A percentile compares a stretch with the other conserved stretches of the same genome.
phyloP scores from a whole-genome alignment of 64 coral and sea anemone genomes.

The Pocillopora verrucosa region DNA sequence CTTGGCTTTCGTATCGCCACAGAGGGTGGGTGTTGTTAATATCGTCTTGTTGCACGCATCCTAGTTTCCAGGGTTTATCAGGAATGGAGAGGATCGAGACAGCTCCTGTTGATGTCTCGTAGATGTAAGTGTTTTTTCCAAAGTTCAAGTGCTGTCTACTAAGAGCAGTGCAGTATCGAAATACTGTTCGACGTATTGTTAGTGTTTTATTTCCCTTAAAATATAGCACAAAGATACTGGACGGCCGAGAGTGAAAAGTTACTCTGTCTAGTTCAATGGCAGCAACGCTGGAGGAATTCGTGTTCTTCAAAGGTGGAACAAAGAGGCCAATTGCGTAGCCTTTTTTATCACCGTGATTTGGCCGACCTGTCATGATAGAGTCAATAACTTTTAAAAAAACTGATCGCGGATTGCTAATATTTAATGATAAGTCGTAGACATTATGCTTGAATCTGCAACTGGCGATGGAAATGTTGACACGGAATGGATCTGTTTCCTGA shows the following conservation, averaged over 20 bases:
- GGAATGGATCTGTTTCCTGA: not conserved
- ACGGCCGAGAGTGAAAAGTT: constrained; percentile 3
- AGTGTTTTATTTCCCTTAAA: constrained; percentile 10
- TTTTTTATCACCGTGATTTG: not conserved
- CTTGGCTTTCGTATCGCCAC: constrained; percentile 18
- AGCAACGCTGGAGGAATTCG: not conserved
- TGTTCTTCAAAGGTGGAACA: not conserved
- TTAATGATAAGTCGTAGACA: not conserved
- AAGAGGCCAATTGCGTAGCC: not conserved
- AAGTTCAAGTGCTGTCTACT: not conserved
- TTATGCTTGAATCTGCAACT: constrained; percentile 22
- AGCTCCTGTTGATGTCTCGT: constrained; percentile 10
- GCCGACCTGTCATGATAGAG: not conserved
- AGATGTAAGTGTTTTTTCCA: not conserved
- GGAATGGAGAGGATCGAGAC: not conserved
- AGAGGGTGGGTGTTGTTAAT: constrained; percentile 13
- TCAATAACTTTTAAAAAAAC: not conserved
- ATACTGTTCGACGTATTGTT: constrained; percentile 5
- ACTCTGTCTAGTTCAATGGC: constrained; percentile 6
- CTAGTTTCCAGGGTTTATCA: constrained; percentile 13
- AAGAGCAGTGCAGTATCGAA: constrained; percentile 6
- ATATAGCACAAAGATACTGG: constrained; percentile 6
- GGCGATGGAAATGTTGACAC: constrained; percentile 1
- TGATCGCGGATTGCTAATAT: not conserved
- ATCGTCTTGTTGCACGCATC: not conserved